Evolutionary conservation across 2,797 vertebrate genomes (phyloP).

Genomic region (Phataginus tetradactyla): DNA sequence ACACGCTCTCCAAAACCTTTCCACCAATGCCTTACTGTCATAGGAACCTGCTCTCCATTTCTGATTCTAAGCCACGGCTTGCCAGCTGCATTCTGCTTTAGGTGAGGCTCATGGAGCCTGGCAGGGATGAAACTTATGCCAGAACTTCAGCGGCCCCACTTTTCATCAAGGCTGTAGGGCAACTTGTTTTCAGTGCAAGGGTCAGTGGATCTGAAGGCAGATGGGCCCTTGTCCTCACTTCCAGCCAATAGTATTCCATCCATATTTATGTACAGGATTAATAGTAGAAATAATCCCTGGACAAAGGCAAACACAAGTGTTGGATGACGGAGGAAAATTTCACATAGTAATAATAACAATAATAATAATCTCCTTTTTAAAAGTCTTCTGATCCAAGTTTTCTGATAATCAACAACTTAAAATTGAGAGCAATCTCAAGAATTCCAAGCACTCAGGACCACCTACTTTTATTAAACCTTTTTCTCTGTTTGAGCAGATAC

Average conservation of each 20-base stretch:
- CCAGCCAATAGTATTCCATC: neutral
- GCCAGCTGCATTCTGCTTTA: neutral
- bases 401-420: neutral
- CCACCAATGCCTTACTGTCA: neutral
- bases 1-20: neutral
- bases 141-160: neutral
- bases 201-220: neutral
- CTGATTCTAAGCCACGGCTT: neutral
- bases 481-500: neutral
- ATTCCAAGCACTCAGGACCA: neutral
- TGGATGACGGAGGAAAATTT: neutral
- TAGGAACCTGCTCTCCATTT: neutral
- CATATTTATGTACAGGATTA: neutral
- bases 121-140: neutral
- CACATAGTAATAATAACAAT: neutral
- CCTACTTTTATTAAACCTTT: neutral
- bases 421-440: neutral
- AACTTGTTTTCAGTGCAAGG: neutral
- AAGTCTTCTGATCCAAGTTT: neutral
- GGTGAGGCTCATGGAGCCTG: neutral
- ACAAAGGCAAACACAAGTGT: neutral
- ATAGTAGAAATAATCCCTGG: neutral
- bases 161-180: neutral
- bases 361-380: neutral
- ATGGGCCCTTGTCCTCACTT: neutral